Percentiles rank a stretch among this genome's conserved stretches.
phyloP scores from a whole-genome alignment of 2,797 vertebrate genomes.

The Cryptoprocta ferox region DNA sequence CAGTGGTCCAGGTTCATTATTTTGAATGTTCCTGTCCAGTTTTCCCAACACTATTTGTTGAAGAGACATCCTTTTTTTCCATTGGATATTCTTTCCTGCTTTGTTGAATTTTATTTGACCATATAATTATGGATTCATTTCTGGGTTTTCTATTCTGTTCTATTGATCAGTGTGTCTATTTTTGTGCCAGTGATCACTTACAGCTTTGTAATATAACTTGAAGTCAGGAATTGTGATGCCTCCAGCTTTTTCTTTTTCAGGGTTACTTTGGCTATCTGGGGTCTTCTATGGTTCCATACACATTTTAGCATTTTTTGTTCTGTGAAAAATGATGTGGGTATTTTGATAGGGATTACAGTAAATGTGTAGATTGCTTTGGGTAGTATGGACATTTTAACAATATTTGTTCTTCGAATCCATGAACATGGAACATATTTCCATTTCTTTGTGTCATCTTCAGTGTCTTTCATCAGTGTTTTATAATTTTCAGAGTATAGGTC shows the following conservation, averaged over 20 bases:
- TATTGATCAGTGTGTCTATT: neutral
- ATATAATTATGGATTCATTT: neutral
- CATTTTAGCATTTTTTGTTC: neutral
- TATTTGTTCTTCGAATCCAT: neutral
- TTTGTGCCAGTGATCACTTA: neutral
- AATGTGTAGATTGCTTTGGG: neutral
- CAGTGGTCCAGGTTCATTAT: neutral
- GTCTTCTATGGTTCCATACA: neutral
- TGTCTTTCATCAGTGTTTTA: neutral
- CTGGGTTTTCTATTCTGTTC: neutral
- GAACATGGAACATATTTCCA: neutral
- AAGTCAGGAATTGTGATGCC: neutral
- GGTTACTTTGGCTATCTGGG: neutral
- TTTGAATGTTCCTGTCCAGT: neutral
- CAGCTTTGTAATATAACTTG: neutral
- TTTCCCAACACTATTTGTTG: neutral
- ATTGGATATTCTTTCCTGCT: neutral
- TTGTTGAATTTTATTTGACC: neutral
- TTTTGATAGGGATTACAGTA: neutral
- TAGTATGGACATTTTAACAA: neutral
- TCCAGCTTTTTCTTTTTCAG: neutral
- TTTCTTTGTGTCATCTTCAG: neutral
- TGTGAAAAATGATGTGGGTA: neutral
- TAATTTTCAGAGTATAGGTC: neutral
- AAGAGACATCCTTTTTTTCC: neutral